Evolutionary conservation across 2,113 vertebrate genomes (phyloP).

Genomic region (Mus spicilegus): DNA sequence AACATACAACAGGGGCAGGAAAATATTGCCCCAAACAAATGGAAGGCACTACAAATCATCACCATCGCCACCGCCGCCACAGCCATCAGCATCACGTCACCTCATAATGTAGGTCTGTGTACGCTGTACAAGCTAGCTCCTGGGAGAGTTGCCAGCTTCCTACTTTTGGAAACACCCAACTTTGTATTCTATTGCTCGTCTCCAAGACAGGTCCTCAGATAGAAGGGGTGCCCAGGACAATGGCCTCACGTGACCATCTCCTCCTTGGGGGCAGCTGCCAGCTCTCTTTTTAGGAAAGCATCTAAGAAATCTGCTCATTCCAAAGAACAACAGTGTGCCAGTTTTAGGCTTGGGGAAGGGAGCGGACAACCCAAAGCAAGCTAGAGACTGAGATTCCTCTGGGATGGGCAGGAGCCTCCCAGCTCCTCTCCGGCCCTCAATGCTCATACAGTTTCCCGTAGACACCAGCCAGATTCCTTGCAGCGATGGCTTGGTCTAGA

Average conservation of each 20-base stretch:
- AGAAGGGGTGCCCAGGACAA: not conserved
- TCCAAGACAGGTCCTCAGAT: not conserved
- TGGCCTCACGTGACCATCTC: not conserved
- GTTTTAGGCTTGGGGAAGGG: not conserved
- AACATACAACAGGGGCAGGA: not conserved
- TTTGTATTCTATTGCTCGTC: not conserved
- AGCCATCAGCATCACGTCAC: accelerated
- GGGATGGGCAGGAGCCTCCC: not conserved
- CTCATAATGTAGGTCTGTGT: not conserved
- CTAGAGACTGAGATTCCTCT: not conserved
- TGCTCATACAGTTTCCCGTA: conserved; percentile 78
- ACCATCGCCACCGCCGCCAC: accelerated
- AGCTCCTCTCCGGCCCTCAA: not conserved
- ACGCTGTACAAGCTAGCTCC: not conserved
- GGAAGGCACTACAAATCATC: not conserved
- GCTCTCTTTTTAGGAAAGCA: conserved; percentile 18
- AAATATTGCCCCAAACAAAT: not conserved
- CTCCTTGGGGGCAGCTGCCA: not conserved
- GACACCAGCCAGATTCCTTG: conserved; percentile 85
- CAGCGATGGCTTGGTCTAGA: conserved; percentile 86
- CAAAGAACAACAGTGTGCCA: not conserved
- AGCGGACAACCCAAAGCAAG: not conserved
- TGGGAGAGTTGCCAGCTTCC: not conserved
- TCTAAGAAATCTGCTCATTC: conserved; percentile 9
- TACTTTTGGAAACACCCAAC: conserved; percentile 18